These are phyloP conservation scores for Lissonota sp. DNA, from an alignment of 2,888 invertebrate genomes.

Conservation along the genomic window DNA sequence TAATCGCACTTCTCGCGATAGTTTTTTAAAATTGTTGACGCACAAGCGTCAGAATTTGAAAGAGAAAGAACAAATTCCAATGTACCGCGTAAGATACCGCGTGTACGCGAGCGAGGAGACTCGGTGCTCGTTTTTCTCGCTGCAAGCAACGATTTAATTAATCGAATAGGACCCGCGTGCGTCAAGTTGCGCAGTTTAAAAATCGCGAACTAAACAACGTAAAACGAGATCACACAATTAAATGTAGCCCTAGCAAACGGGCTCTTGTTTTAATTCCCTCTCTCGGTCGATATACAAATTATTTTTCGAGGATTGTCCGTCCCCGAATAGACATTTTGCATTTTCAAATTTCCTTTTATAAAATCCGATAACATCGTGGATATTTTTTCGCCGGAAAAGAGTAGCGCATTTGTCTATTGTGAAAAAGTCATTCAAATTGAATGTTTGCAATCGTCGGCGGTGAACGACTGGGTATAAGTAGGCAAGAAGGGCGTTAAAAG, in stretches of 20 bases:
- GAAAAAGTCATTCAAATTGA: neutral
- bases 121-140: conserved; percentile 42
- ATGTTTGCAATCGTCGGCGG: neutral
- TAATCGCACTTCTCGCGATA: too few species aligned
- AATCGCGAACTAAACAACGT: conserved; percentile 44
- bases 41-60: too few species aligned
- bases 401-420: neutral
- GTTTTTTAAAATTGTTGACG: too few species aligned
- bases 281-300: neutral
- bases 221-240: conserved; percentile 46
- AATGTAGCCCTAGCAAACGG: conserved; percentile 60
- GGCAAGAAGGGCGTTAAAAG: neutral
- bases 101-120: conserved; percentile 23
- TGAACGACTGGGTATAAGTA: too few species aligned
- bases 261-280: conserved; percentile 3
- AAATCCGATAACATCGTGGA: neutral
- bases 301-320: too few species aligned
- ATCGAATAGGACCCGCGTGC: conserved; percentile 50
- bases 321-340: too few species aligned
- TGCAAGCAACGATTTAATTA: conserved; percentile 50
- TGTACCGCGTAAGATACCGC: too few species aligned
- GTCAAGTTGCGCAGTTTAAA: conserved; percentile 14
- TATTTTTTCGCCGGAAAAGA: too few species aligned
- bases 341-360: neutral
- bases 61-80: too few species aligned